A percentile compares a stretch with the other conserved stretches of the same genome.
phyloP scores from a whole-genome alignment of 2,888 invertebrate species.

The Germaria angustata region DNA sequence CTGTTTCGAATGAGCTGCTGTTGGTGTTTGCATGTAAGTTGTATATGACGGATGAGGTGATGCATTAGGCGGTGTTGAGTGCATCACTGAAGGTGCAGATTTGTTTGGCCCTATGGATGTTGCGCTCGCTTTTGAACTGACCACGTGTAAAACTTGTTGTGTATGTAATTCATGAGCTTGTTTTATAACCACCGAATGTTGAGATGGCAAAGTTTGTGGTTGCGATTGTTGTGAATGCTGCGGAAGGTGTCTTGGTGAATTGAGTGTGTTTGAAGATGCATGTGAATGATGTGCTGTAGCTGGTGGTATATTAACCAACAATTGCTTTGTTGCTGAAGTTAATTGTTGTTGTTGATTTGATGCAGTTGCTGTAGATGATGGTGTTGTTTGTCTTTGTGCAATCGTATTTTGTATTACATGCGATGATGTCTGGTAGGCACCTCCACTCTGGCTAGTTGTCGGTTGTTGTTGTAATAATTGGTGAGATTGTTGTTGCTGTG shows the following conservation, averaged over 20 bases:
- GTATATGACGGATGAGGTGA: slow-evolving; percentile 69
- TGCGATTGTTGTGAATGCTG: slow-evolving; percentile 65
- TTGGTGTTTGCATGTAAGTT: slow-evolving; percentile 68
- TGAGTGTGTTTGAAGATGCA: slow-evolving; percentile 68
- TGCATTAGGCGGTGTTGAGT: slow-evolving; percentile 67
- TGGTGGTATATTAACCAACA: slow-evolving; percentile 77
- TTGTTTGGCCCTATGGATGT: slow-evolving; percentile 71
- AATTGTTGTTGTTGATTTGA: slow-evolving; percentile 71
- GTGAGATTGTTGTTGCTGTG: slow-evolving; percentile 43
- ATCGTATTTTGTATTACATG: slow-evolving; percentile 71
- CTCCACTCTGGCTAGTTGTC: slow-evolving; percentile 3
- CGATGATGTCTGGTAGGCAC: slow-evolving; percentile 45
- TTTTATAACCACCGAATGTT: slow-evolving; percentile 76
- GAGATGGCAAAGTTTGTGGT: slow-evolving; percentile 69
- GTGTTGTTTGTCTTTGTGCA: slow-evolving; percentile 20
- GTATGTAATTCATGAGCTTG: slow-evolving; percentile 71
- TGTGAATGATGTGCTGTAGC: slow-evolving; percentile 76
- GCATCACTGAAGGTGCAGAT: slow-evolving; percentile 63
- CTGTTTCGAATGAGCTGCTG: slow-evolving; percentile 69
- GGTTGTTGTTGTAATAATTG: slow-evolving; percentile 38
- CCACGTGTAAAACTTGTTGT: slow-evolving; percentile 75
- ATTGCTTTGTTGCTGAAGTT: slow-evolving; percentile 69
- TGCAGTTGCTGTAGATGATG: slow-evolving; percentile 65
- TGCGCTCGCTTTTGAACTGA: slow-evolving; percentile 74
- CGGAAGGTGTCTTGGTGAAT: slow-evolving; percentile 73